These are phyloP conservation scores for Chrysaora quinquecirrha DNA, from an alignment of 30 jellyfish, hydroid and myxozoan genomes.

Conservation along the genomic window DNA sequence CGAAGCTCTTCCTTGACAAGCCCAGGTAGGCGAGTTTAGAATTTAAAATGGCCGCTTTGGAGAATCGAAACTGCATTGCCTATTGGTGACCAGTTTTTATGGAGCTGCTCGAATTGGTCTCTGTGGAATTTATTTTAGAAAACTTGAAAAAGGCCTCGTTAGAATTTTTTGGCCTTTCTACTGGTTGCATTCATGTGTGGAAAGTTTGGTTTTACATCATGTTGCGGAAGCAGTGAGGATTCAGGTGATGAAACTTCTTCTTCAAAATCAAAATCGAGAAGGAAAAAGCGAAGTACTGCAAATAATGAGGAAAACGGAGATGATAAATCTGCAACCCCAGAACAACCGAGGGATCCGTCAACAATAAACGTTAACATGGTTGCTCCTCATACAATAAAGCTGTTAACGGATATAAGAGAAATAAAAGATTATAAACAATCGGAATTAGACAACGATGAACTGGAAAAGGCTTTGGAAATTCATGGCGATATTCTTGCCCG, in stretches of 20 bases:
- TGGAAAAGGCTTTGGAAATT: constrained; percentile 74
- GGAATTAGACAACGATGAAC: constrained; percentile 78
- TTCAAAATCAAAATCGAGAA: constrained; percentile 28
- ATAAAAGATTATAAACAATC: constrained; percentile 72
- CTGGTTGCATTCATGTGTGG: constrained; percentile 52
- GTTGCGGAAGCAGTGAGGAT: constrained; percentile 51
- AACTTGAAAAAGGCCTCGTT: constrained; percentile 23
- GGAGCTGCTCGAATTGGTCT: background rate
- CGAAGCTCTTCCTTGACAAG: too few relatives aligned
- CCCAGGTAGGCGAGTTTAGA: too few relatives aligned
- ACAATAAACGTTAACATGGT: constrained; percentile 81
- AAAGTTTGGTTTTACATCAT: constrained; percentile 46
- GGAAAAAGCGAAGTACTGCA: background rate
- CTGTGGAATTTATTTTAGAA: constrained; percentile 40
- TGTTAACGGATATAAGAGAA: constrained; percentile 91
- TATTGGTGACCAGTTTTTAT: background rate
- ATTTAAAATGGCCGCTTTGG: background rate
- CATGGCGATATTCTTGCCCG: constrained; percentile 97
- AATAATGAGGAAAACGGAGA: constrained; percentile 23
- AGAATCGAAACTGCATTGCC: background rate
- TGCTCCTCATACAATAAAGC: constrained; percentile 84
- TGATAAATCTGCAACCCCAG: constrained; percentile 17
- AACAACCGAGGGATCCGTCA: constrained; percentile 43
- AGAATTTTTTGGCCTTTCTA: background rate
- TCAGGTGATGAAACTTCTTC: constrained; percentile 13